phyloP scores from a whole-genome alignment of 64 coral and sea anemone genomes.

The Porites lutea region DNA sequence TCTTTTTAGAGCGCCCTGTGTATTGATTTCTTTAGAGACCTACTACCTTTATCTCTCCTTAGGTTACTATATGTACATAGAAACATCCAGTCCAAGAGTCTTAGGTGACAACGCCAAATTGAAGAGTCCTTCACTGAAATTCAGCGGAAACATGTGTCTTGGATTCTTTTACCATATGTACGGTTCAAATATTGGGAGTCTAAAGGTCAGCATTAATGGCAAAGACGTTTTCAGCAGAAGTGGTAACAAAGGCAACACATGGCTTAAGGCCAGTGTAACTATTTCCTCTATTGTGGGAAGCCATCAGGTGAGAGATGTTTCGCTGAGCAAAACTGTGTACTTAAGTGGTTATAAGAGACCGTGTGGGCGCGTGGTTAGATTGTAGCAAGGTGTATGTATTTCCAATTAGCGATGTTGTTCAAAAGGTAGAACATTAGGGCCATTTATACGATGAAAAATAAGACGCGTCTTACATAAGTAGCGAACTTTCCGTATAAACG shows the following conservation, averaged over 20 bases:
- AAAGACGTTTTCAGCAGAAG: not conserved
- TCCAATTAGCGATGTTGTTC: too few species aligned
- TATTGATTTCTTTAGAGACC: too few species aligned
- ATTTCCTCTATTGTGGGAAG: not conserved
- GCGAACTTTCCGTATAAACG: too few species aligned
- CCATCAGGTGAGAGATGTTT: not conserved
- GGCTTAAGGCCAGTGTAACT: slow-evolving; percentile 11
- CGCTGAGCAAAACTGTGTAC: too few species aligned
- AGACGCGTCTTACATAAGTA: too few species aligned
- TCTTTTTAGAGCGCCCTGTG: too few species aligned
- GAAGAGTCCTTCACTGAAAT: not conserved
- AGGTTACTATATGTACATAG: slow-evolving; percentile 44
- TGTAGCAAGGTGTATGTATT: not conserved
- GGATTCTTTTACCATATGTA: slow-evolving; percentile 67
- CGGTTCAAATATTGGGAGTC: slow-evolving; percentile 13
- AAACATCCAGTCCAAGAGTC: slow-evolving; percentile 34
- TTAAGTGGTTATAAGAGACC: not conserved
- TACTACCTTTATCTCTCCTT: too few species aligned
- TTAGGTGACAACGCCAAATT: slow-evolving; percentile 46
- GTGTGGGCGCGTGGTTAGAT: too few species aligned
- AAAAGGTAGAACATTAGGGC: too few species aligned
- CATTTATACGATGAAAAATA: too few species aligned
- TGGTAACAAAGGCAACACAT: slow-evolving; percentile 44
- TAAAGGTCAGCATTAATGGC: slow-evolving; percentile 19
- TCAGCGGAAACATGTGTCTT: slow-evolving; percentile 12